Base-by-base conservation (phyloP, 1,140 invertebrate species). In the Asbolus verrucosus region DNA sequence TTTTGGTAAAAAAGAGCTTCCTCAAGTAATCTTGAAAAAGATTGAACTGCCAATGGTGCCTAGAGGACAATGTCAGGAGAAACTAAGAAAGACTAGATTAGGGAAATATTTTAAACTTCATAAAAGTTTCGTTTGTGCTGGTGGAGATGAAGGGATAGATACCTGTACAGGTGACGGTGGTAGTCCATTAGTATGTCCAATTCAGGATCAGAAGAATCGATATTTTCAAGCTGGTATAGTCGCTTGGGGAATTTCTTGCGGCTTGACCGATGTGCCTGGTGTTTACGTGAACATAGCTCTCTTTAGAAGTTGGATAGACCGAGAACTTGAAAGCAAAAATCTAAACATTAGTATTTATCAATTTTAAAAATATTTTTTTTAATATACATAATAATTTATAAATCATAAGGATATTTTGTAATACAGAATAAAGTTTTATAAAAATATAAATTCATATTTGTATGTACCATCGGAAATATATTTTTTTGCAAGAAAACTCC, bases 111-210 rank as follows among this genome's bases (percentile, higher is more conserved):
- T 91, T 73, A 73, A 84, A 31, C 80, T 94, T 4, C 85, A 92
- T 75, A 72, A 83, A 0, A 87, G 87, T 33, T 92, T 93, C 78
- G 84, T 92, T 69, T 94, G 92, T 77, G 92, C 92, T 0, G 91
- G 90, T 1, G 91, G 91, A 0, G 85, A 87, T 74, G 73, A 79
- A 33, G 87, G 85, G 6, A 83, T 84, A 73, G 89, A 90, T 75
- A 87, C 88, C 0, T 91, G 89, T 78, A 88, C 86, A 83, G 85
- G 86, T 54, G 85, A 87, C 67, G 85, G 85, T n/a, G 85, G 85
- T 15, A 81, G 84, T 21, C 84, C 84, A 1, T 73, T 87, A 27
- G 80, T 85, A 11, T 87, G 85, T 73, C 75, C 76, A 5, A 15
- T 46, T n/a, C 21, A 19, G 11, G 18, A 11, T n/a, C n/a, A n/a